phyloP scores from a whole-genome alignment of 2,888 invertebrate species.

The Lochmaea crataegi region DNA sequence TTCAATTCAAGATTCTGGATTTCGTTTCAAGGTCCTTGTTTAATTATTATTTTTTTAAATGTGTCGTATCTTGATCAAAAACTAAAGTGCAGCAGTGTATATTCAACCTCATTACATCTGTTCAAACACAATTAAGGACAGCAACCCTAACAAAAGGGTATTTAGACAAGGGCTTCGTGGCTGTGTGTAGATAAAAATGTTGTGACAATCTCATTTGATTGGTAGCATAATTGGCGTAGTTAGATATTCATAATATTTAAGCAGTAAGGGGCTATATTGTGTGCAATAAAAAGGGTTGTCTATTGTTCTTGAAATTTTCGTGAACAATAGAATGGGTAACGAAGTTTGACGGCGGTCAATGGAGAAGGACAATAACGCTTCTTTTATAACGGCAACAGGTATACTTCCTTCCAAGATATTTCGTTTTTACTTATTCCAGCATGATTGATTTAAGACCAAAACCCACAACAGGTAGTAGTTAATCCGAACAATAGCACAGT shows the following conservation, averaged over 20 bases:
- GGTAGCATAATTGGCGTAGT: conserved; percentile 32
- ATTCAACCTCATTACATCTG: conserved; percentile 4
- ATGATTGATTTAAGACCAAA: too few species aligned
- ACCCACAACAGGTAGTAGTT: too few species aligned
- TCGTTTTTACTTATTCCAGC: too few species aligned
- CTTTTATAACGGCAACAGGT: conserved; percentile 5
- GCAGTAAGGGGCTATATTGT: conserved; percentile 10
- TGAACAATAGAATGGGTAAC: conserved; percentile 10
- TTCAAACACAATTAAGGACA: conserved; percentile 14
- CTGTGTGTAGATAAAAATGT: conserved; percentile 29
- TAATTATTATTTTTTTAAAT: too few species aligned
- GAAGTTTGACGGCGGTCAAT: conserved; percentile 9
- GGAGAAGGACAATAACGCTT: background rate
- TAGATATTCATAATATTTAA: conserved; percentile 30
- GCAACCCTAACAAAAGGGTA: conserved; percentile 13
- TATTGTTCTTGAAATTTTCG: background rate
- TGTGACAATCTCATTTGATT: conserved; percentile 37
- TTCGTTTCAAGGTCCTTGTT: too few species aligned
- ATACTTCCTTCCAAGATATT: too few species aligned
- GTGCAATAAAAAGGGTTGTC: conserved; percentile 2
- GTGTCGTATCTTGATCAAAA: background rate
- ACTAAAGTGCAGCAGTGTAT: background rate
- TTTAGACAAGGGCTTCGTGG: conserved; percentile 19
- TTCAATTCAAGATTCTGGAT: too few species aligned
- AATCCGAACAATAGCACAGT: too few species aligned